phyloP scores from a whole-genome alignment of 1,140 invertebrate species.

The Trichogramma pretiosum region DNA sequence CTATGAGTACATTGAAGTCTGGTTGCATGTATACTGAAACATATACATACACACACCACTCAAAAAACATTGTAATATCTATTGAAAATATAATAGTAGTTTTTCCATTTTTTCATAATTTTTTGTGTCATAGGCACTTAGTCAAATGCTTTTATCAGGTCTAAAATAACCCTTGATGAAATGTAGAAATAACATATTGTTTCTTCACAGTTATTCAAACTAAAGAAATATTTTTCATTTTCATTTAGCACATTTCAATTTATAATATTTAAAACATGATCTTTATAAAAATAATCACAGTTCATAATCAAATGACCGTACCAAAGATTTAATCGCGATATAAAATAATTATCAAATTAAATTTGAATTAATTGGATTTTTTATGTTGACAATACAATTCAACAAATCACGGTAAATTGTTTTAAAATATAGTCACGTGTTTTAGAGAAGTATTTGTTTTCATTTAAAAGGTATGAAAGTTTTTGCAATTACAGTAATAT shows the following conservation, averaged over 20 bases:
- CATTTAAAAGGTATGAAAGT: no score
- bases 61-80: conserved; percentile 33
- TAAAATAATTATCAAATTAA: background rate
- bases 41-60: conserved; percentile 25
- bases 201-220: conserved; percentile 22
- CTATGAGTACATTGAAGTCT: conserved; percentile 30
- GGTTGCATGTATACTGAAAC: conserved; percentile 20
- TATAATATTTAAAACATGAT: conserved; percentile 11
- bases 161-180: conserved; percentile 20
- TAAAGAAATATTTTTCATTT: conserved; percentile 14
- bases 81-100: conserved; percentile 22
- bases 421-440: no score
- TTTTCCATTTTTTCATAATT: conserved; percentile 25
- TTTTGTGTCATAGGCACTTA: conserved; percentile 32
- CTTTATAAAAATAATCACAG: conserved; percentile 17
- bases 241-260: conserved; percentile 1
- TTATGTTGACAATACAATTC: no score
- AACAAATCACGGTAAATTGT: no score
- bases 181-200: conserved; percentile 14
- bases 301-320: conserved; percentile 18
- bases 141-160: conserved; percentile 28
- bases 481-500: no score
- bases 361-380: background rate
- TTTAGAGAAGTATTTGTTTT: no score
- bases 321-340: background rate